Percentiles rank a stretch among this genome's conserved stretches.
phyloP scores from a whole-genome alignment of 2,797 vertebrate species.

The Chrosomus eos region DNA sequence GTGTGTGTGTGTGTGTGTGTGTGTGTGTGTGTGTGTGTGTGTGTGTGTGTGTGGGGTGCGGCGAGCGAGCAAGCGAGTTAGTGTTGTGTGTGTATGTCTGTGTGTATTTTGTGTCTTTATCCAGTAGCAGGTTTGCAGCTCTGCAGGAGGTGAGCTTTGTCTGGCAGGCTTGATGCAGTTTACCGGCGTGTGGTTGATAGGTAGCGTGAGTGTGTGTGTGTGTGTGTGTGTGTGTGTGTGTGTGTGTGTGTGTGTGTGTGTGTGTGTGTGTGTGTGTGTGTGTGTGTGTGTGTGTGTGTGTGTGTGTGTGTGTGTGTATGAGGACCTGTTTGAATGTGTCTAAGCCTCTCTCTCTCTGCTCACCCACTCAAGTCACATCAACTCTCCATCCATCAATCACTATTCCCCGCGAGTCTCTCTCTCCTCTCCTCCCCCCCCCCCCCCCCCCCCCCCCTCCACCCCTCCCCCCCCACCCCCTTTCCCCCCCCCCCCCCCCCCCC shows the following conservation, averaged over 20 bases:
- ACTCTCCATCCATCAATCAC: slow-evolving; percentile 34
- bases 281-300: slow-evolving; percentile 39
- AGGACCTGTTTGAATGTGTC: slow-evolving; percentile 20
- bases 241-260: slow-evolving; percentile 12
- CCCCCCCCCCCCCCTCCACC: too few relatives aligned
- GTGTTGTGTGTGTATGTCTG: background rate
- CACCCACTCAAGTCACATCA: slow-evolving; percentile 23
- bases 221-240: slow-evolving; percentile 27
- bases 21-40: background rate
- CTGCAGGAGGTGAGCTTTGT: slow-evolving; percentile 31
- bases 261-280: slow-evolving; percentile 27
- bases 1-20: background rate
- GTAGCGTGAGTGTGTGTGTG: slow-evolving; percentile 17
- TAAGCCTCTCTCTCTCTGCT: slow-evolving; percentile 16
- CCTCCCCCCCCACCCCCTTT: too few relatives aligned
- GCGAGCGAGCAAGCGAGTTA: too few relatives aligned
- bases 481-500: too few relatives aligned
- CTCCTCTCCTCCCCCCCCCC: too few relatives aligned
- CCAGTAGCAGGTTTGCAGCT: slow-evolving; percentile 23
- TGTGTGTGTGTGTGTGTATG: background rate
- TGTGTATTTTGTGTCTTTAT: slow-evolving; percentile 23
- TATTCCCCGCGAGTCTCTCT: slow-evolving; percentile 51
- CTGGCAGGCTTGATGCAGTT: slow-evolving; percentile 13
- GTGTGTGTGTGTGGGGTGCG: too few relatives aligned
- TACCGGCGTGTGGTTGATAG: slow-evolving; percentile 29